These are phyloP conservation scores for Neotoma lepida DNA, from an alignment of 2,113 vertebrate species.

Conservation along the genomic window DNA sequence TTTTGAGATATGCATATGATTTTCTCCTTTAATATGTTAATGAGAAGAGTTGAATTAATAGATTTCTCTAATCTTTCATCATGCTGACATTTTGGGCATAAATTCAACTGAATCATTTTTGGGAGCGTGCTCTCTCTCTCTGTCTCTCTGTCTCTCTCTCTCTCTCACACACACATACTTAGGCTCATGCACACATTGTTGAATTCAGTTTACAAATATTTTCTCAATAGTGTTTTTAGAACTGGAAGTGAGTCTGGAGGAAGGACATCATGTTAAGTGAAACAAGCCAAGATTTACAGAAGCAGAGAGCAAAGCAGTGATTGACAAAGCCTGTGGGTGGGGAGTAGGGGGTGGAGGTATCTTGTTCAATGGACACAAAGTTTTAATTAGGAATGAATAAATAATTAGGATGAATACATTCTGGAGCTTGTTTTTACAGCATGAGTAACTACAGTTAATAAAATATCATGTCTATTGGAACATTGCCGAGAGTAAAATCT, in stretches of 20 bases:
- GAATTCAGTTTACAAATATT: conserved; percentile 7
- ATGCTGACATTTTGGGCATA: background rate
- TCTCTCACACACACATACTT: background rate
- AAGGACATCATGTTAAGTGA: background rate
- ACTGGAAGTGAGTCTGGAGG: background rate
- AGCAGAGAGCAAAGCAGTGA: background rate
- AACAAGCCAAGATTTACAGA: background rate
- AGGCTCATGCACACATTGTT: background rate
- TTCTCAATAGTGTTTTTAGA: conserved; percentile 34
- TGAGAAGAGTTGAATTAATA: conserved; percentile 38
- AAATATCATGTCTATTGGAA: background rate
- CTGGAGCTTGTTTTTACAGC: background rate
- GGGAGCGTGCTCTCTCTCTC: background rate
- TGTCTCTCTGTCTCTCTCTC: background rate
- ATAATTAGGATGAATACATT: background rate
- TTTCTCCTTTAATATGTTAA: conserved; percentile 66
- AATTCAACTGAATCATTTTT: conserved; percentile 11
- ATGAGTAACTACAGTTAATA: background rate
- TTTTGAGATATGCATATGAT: conserved; percentile 51
- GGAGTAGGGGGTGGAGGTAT: background rate
- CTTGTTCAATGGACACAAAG: background rate
- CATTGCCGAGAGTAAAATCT: background rate
- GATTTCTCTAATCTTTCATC: conserved; percentile 43
- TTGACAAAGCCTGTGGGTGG: background rate
- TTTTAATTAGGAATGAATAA: background rate